Evolutionary conservation across 2,888 invertebrate genomes (phyloP).

Genomic region (Dicycla oo): DNA sequence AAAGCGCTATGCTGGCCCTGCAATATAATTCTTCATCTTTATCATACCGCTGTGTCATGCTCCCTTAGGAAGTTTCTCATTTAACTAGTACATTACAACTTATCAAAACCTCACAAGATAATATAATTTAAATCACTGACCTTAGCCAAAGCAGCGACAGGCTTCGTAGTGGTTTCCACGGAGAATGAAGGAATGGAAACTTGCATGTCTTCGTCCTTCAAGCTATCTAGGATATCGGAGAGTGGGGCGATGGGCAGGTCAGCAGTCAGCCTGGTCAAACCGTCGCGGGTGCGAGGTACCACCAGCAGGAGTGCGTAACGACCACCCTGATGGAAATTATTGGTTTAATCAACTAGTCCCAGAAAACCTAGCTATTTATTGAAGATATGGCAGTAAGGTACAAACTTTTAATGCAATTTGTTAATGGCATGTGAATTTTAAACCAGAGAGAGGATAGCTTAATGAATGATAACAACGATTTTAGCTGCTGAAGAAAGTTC

Average conservation of each 20-base stretch:
- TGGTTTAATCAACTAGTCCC: neutral
- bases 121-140: slow-evolving; percentile 68
- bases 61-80: too few species aligned
- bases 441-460: neutral
- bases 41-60: too few species aligned
- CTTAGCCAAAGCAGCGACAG: slow-evolving; percentile 90
- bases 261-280: slow-evolving; percentile 88
- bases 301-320: slow-evolving; percentile 91
- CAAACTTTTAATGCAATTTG: neutral
- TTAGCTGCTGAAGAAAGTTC: neutral
- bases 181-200: slow-evolving; percentile 91
- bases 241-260: slow-evolving; percentile 88
- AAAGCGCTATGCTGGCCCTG: too few species aligned
- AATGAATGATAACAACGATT: neutral
- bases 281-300: slow-evolving; percentile 90
- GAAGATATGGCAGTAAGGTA: neutral
- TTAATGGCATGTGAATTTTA: neutral
- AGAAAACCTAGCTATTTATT: neutral
- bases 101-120: too few species aligned
- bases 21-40: too few species aligned
- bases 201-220: slow-evolving; percentile 85
- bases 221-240: slow-evolving; percentile 82
- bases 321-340: slow-evolving; percentile 83
- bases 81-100: too few species aligned
- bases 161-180: slow-evolving; percentile 92